phyloP scores from a whole-genome alignment of 2,888 invertebrate species.

The Drosophila pullipes region DNA sequence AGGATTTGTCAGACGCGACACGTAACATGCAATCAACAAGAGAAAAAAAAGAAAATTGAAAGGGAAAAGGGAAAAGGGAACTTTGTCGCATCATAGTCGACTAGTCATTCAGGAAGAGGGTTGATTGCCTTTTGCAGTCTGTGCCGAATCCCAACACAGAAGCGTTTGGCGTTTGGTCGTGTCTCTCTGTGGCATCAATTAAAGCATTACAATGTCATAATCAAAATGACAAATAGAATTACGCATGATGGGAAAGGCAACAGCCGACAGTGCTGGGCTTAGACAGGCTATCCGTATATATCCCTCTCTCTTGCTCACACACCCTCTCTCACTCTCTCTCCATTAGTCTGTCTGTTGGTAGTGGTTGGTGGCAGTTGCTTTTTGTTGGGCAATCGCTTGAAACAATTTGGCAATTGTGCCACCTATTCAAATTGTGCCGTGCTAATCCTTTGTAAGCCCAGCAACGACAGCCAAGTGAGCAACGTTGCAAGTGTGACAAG shows the following conservation, averaged over 20 bases:
- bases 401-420: constrained; percentile 75
- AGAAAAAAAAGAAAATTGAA: constrained; percentile 2
- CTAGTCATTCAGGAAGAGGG: constrained; percentile 54
- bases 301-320: background rate
- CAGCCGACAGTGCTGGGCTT: constrained; percentile 64
- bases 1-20: constrained; percentile 70
- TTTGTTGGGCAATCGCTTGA: constrained; percentile 55
- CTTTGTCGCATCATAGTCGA: constrained; percentile 63
- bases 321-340: background rate
- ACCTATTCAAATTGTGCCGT: constrained; percentile 70
- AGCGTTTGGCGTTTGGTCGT: constrained; percentile 13
- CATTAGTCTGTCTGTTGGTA: background rate
- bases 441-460: constrained; percentile 77
- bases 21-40: constrained; percentile 30
- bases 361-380: constrained; percentile 53
- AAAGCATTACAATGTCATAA: constrained; percentile 86
- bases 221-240: constrained; percentile 86
- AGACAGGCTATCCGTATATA: constrained; percentile 4
- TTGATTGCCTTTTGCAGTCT: constrained; percentile 76
- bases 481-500: constrained; percentile 56
- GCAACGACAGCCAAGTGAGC: constrained; percentile 56
- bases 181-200: constrained; percentile 81
- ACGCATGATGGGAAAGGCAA: constrained; percentile 83
- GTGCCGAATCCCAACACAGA: constrained; percentile 44
- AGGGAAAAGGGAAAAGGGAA: constrained; percentile 23